phyloP scores from a whole-genome alignment of 2,888 invertebrate species.

The Plagiodera versicolora region DNA sequence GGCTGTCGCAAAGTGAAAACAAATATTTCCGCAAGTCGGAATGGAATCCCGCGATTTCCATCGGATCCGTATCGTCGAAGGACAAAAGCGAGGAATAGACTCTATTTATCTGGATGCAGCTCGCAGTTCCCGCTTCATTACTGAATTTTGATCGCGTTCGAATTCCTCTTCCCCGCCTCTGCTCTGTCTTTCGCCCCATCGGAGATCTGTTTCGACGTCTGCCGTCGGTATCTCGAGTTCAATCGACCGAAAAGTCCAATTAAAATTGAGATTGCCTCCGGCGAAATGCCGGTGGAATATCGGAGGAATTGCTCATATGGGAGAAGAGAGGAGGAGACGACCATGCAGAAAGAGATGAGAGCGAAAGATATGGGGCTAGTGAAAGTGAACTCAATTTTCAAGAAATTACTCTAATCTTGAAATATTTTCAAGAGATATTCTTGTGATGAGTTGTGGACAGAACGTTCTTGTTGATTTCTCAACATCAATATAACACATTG shows the following conservation, averaged over 20 bases:
- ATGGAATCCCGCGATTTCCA: too few species aligned
- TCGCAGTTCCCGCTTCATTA: slow-evolving; percentile 28
- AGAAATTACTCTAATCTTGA: too few species aligned
- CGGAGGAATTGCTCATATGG: slow-evolving; percentile 39
- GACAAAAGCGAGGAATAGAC: slow-evolving; percentile 9
- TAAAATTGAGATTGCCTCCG: slow-evolving; percentile 45
- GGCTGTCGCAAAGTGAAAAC: too few species aligned
- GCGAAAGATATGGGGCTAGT: neutral
- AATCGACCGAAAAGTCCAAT: slow-evolving; percentile 51
- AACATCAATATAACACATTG: too few species aligned
- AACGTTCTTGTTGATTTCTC: too few species aligned
- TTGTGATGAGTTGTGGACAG: too few species aligned
- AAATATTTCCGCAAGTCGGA: too few species aligned
- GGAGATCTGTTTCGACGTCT: slow-evolving; percentile 44
- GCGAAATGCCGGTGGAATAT: slow-evolving; percentile 38
- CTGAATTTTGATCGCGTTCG: slow-evolving; percentile 29
- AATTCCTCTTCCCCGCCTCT: slow-evolving; percentile 25
- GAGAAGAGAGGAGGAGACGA: slow-evolving; percentile 14
- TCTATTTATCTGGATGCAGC: slow-evolving; percentile 25
- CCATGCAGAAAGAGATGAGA: slow-evolving; percentile 1
- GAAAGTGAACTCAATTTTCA: too few species aligned
- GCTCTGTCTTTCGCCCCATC: slow-evolving; percentile 12
- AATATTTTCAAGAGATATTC: too few species aligned
- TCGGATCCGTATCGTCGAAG: neutral
- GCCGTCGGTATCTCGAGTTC: slow-evolving; percentile 42